These are phyloP conservation scores for Tychaedon coryphoeus DNA, from an alignment of 2,113 vertebrate genomes.

Conservation along the genomic window DNA sequence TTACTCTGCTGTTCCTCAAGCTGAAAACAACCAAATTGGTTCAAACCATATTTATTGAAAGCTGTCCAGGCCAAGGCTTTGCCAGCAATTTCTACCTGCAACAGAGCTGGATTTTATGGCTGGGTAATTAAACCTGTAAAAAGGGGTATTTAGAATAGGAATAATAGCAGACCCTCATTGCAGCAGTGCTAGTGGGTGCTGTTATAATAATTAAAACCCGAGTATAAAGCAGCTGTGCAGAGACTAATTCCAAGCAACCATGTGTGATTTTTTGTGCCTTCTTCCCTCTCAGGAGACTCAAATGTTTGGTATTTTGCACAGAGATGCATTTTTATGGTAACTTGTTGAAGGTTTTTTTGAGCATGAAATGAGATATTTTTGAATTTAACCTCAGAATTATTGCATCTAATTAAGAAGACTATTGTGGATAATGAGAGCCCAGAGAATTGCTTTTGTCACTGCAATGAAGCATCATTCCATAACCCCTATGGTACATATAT, in stretches of 20 bases:
- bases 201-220: slow-evolving; percentile 37
- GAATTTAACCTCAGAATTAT: slow-evolving; percentile 37
- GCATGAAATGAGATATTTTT: slow-evolving; percentile 36
- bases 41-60: neutral
- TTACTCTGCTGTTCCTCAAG: neutral
- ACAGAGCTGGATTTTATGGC: neutral
- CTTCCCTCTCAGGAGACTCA: slow-evolving; percentile 1
- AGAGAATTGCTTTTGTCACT: slow-evolving; percentile 26
- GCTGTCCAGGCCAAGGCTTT: neutral
- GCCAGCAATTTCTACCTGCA: neutral
- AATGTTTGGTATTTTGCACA: neutral
- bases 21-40: neutral
- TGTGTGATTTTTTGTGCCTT: slow-evolving; percentile 17
- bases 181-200: slow-evolving; percentile 22
- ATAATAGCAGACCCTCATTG: neutral
- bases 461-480: neutral
- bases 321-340: slow-evolving; percentile 31
- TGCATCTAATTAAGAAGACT: slow-evolving; percentile 52
- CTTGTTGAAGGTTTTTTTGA: slow-evolving; percentile 39
- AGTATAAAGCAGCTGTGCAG: slow-evolving; percentile 35
- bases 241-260: slow-evolving; percentile 1
- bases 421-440: slow-evolving; percentile 17
- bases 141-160: slow-evolving; percentile 2
- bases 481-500: neutral
- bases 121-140: slow-evolving; percentile 9